These are phyloP conservation scores for Tetanocera ferruginea DNA, from an alignment of 2,888 invertebrate genomes.

Conservation along the genomic window DNA sequence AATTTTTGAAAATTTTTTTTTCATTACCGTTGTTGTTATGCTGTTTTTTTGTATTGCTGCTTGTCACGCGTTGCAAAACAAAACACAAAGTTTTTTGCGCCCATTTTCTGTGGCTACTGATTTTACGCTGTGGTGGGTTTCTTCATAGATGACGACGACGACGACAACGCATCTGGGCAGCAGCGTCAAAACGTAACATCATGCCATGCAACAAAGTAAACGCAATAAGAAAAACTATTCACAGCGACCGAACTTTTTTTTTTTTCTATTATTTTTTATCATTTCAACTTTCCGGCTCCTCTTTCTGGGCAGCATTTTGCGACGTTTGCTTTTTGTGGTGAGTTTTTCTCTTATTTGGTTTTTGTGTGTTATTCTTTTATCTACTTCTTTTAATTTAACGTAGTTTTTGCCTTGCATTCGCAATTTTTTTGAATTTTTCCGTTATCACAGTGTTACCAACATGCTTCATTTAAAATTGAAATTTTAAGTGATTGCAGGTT, in stretches of 20 bases:
- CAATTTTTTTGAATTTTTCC: not conserved
- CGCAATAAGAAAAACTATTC: not conserved
- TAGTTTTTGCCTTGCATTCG: not conserved
- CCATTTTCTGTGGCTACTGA: not conserved
- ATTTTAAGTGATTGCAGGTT: constrained; percentile 36
- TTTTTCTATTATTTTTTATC: not conserved
- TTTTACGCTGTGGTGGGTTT: not conserved
- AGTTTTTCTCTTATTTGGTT: not conserved
- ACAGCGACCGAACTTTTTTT: no score
- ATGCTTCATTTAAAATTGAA: constrained; percentile 39
- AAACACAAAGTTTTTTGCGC: not conserved
- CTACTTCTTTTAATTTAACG: not conserved
- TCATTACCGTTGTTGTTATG: not conserved
- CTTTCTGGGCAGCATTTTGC: not conserved
- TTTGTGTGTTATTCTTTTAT: not conserved
- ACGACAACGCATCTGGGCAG: not conserved
- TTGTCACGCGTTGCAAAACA: not conserved
- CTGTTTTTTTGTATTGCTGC: not conserved
- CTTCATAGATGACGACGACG: no score
- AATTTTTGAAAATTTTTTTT: not conserved
- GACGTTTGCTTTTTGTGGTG: constrained; percentile 16
- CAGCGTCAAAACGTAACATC: not conserved
- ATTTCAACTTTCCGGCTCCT: not conserved
- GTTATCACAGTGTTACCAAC: constrained; percentile 31
- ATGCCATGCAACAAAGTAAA: not conserved